Percentiles rank a stretch among this genome's conserved stretches.
Evolutionary conservation across 2,113 vertebrate species (phyloP).

Genomic region (Ctenodactylus gundi): DNA sequence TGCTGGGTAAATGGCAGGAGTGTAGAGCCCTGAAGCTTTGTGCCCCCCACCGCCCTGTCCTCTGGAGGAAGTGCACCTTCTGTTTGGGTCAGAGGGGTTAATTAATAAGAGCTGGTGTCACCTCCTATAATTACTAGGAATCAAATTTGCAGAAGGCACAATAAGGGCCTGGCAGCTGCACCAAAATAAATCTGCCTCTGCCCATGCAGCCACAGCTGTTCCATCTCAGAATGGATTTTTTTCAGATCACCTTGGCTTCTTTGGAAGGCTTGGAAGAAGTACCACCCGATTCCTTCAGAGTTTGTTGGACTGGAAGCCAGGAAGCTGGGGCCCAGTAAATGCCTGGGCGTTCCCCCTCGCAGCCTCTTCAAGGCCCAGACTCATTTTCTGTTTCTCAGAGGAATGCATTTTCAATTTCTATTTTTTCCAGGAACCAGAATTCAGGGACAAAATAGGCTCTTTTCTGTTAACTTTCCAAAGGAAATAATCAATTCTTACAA

Average conservation of each 20-base stretch:
- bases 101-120: conserved; percentile 60
- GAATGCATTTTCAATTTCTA: background rate
- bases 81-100: conserved; percentile 70
- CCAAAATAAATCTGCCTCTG: background rate
- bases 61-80: conserved; percentile 20
- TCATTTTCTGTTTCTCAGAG: background rate
- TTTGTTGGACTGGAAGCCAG: background rate
- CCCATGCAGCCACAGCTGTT: background rate
- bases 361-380: rapidly evolving
- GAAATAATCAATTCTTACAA: background rate
- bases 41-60: background rate
- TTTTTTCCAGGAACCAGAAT: background rate
- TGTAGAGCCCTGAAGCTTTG: background rate
- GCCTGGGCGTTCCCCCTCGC: rapidly evolving
- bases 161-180: background rate
- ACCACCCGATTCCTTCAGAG: background rate
- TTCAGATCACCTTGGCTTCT: conserved; percentile 26
- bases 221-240: background rate
- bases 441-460: background rate
- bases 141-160: conserved; percentile 26
- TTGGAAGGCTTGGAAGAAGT: background rate
- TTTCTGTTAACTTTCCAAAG: background rate
- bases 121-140: conserved; percentile 62
- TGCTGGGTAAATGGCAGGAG: background rate
- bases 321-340: background rate